These are phyloP conservation scores for Dendrophyllia cribrosa DNA, from an alignment of 64 coral and sea anemone genomes.

Conservation along the genomic window DNA sequence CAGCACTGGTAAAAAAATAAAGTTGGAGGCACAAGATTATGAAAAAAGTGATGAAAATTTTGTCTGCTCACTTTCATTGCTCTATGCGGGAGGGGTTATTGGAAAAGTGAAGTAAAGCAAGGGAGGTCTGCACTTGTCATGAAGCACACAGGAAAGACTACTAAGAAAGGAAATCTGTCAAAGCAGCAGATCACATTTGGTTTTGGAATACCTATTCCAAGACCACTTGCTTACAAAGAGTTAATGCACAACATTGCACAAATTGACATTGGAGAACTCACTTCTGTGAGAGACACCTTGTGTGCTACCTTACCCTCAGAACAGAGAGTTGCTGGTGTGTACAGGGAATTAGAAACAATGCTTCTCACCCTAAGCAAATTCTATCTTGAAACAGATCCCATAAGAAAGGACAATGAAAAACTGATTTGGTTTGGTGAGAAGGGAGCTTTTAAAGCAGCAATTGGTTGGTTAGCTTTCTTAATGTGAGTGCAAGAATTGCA, in stretches of 20 bases:
- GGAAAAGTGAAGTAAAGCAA: slow-evolving; percentile 69
- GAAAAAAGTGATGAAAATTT: slow-evolving; percentile 76
- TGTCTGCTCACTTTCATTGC: slow-evolving; percentile 56
- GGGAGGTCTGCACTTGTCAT: slow-evolving; percentile 44
- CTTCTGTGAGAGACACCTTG: slow-evolving; percentile 56
- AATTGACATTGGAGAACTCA: slow-evolving; percentile 62
- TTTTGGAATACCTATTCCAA: slow-evolving; percentile 53
- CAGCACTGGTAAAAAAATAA: neutral
- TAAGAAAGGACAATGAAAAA: slow-evolving; percentile 47
- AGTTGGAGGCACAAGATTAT: slow-evolving; percentile 54
- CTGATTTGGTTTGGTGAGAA: slow-evolving; percentile 72
- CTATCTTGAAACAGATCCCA: slow-evolving; percentile 59
- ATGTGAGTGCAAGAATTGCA: slow-evolving; percentile 33
- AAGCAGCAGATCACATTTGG: slow-evolving; percentile 64
- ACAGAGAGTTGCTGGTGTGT: slow-evolving; percentile 66
- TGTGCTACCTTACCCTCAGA: slow-evolving; percentile 32
- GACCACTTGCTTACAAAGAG: slow-evolving; percentile 10
- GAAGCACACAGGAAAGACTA: slow-evolving; percentile 54
- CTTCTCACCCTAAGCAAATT: slow-evolving; percentile 64
- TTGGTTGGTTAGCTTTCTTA: slow-evolving; percentile 5
- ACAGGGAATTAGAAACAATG: slow-evolving; percentile 61
- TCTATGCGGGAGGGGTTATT: slow-evolving; percentile 75
- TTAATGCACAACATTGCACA: slow-evolving; percentile 33
- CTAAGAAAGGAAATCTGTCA: slow-evolving; percentile 52
- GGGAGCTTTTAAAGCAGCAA: neutral